These are phyloP conservation scores for Sapayoa aenigma DNA, from an alignment of 2,113 vertebrate species.

Conservation along the genomic window DNA sequence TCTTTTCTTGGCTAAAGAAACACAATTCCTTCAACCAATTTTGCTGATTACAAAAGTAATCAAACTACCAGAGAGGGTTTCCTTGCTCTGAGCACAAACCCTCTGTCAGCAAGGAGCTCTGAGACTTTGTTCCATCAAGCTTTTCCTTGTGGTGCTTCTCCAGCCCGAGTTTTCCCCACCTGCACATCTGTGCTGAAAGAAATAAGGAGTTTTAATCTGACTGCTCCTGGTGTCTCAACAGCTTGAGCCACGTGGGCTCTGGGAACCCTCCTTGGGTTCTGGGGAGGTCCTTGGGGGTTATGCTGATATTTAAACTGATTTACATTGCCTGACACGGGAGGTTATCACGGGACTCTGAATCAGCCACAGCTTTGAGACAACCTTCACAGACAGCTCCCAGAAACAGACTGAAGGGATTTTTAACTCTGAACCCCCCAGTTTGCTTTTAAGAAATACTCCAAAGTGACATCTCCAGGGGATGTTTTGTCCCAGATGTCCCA, in stretches of 20 bases:
- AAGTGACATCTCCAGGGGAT: accelerated
- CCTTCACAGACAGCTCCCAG: neutral
- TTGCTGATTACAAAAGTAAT: neutral
- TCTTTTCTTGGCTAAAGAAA: neutral
- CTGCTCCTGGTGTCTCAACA: neutral
- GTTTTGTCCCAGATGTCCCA: neutral
- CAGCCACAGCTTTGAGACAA: neutral
- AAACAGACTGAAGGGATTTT: neutral
- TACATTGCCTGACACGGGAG: neutral
- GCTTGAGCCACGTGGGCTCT: neutral
- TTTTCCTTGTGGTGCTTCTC: neutral
- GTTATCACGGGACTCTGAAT: neutral
- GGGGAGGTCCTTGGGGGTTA: neutral
- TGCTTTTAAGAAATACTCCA: neutral
- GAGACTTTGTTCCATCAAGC: neutral
- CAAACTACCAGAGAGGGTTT: neutral
- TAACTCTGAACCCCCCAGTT: neutral
- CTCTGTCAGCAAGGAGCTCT: neutral
- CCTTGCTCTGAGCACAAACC: neutral
- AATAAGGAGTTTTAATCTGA: neutral
- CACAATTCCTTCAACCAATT: neutral
- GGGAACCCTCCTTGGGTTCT: neutral
- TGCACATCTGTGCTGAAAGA: neutral
- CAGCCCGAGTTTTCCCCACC: neutral
- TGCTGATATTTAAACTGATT: neutral